These are phyloP conservation scores for Leucoptera coffeella DNA, from an alignment of 2,888 invertebrate species.

Conservation along the genomic window DNA sequence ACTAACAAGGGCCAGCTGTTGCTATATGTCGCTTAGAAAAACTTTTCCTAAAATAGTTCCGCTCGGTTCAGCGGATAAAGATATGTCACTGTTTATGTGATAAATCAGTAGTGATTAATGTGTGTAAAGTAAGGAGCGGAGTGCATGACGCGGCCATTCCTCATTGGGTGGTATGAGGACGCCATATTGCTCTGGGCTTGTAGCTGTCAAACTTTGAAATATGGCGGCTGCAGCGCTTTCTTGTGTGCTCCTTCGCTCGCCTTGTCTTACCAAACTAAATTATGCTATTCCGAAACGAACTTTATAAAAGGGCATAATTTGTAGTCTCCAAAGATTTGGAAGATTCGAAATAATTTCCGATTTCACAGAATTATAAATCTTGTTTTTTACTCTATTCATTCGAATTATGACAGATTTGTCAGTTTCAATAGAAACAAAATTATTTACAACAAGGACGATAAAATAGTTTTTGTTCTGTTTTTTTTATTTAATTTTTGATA, in stretches of 20 bases:
- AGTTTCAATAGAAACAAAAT: too few species aligned
- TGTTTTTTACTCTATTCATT: too few species aligned
- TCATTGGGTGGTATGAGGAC: slow-evolving; percentile 49
- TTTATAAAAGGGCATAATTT: too few species aligned
- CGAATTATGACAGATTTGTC: too few species aligned
- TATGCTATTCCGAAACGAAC: too few species aligned
- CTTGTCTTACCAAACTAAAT: slow-evolving; percentile 36
- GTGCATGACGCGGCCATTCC: slow-evolving; percentile 39
- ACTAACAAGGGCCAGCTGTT: slow-evolving; percentile 51
- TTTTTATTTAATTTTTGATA: too few species aligned
- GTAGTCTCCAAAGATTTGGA: too few species aligned
- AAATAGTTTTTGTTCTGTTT: too few species aligned
- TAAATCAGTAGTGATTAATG: slow-evolving; percentile 51
- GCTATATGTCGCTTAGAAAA: slow-evolving; percentile 43
- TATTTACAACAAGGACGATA: too few species aligned
- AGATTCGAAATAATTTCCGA: too few species aligned
- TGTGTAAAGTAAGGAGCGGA: slow-evolving; percentile 28
- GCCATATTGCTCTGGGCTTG: slow-evolving; percentile 51
- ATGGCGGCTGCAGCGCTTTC: slow-evolving; percentile 37
- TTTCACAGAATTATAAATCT: too few species aligned
- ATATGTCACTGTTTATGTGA: slow-evolving; percentile 48
- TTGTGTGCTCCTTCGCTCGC: slow-evolving; percentile 25
- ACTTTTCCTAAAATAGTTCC: slow-evolving; percentile 50
- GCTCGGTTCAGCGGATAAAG: too few species aligned
- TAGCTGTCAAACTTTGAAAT: slow-evolving; percentile 52